Evolutionary conservation across 2,797 vertebrate species (phyloP).

Genomic region (Molossus alvarezi): DNA sequence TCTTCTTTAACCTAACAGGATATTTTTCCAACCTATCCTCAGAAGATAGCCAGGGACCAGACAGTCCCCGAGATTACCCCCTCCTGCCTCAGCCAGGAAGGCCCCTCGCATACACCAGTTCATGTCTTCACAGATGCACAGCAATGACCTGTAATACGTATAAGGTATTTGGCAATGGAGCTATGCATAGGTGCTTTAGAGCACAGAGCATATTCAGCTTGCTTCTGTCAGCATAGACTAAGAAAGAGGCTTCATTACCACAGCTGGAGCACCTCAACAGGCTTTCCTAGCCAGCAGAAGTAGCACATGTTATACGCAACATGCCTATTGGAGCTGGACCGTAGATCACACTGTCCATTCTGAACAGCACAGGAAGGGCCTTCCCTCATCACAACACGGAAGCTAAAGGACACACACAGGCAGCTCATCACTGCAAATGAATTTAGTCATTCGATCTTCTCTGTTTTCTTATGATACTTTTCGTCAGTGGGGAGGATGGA

Average conservation of each 20-base stretch:
- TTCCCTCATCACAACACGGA: conserved; percentile 71
- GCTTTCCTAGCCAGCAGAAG: conserved; percentile 82
- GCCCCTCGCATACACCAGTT: conserved; percentile 72
- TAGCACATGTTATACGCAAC: conserved; percentile 79
- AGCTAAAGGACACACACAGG: neutral
- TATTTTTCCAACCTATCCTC: conserved; percentile 63
- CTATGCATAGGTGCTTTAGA: conserved; percentile 88
- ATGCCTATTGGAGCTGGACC: conserved; percentile 69
- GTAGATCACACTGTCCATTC: conserved; percentile 69
- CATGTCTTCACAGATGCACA: conserved; percentile 80
- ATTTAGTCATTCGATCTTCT: neutral
- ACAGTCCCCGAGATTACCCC: conserved; percentile 64
- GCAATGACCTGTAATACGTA: conserved; percentile 77
- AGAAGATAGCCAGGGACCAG: neutral
- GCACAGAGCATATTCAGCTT: conserved; percentile 80
- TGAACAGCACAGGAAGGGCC: conserved; percentile 69
- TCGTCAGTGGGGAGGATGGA: neutral
- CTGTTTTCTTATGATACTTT: conserved; percentile 25
- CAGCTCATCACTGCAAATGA: conserved; percentile 1
- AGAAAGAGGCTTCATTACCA: conserved; percentile 84
- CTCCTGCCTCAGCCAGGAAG: conserved; percentile 58
- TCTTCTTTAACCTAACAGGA: conserved; percentile 22
- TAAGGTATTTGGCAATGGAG: conserved; percentile 75
- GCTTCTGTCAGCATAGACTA: conserved; percentile 87
- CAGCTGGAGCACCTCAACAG: conserved; percentile 79